Base-by-base conservation (phyloP, 2,888 invertebrate species). In the Arctia plantaginis region DNA sequence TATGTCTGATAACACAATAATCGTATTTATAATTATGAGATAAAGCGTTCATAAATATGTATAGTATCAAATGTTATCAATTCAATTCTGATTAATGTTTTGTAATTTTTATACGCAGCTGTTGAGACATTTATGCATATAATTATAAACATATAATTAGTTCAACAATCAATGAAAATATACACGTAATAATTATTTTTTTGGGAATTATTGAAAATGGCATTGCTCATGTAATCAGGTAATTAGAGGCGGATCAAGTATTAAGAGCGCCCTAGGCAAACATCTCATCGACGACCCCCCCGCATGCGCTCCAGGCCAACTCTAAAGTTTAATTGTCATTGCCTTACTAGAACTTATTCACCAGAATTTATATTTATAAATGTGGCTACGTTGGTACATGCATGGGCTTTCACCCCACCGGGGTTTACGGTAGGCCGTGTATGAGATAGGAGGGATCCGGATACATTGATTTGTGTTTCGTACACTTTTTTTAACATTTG, bases 1-100 rank as follows among this genome's bases (percentile, higher is more conserved):
- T 76, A 62, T 62, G 74, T 72, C 71, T 76, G 83, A 84, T 84
- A 83, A 83, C 81, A 80, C 66, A 80, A 74, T 81, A 82, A 83
- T 84, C 83, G 74, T 80, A 82, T 75, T 80, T 73, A 82, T 82
- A 80, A 83, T 83, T 81, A 81, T 72, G 72, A 80, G 83, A 82
- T 83, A 83, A 72, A 71, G 65, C 70, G 69, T 76, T 71, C 75
- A 76, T 70, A 74, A 82, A 82, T 74, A 44, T 77, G 47, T 66
- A 73, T 73, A 71, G 62, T 79, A 80, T 79, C 75, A 30, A 77
- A 83, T 82, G 82, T 83, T 83, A 83, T 83, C 83, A 55, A 66
- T 80, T 77, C 66, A 78, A 77, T 77, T 72, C 75, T 59, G 69
- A 77, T 79, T 80, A 73, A 66, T 72, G 71, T 74, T 76, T 65